Evolutionary conservation across 2,797 vertebrate genomes (phyloP).

Genomic region (Cacajao melanocephalus): DNA sequence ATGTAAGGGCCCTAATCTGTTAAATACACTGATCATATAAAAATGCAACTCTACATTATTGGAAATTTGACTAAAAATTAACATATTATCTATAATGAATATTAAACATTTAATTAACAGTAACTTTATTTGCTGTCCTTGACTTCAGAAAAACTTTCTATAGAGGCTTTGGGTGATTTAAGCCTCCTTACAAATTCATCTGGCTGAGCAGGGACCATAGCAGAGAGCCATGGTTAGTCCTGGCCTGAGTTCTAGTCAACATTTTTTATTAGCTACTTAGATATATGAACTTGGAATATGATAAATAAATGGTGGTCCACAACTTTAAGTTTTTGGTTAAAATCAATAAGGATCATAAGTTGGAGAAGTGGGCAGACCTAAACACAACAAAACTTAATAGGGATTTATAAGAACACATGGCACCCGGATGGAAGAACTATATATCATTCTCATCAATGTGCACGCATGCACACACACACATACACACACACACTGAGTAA

Average conservation of each 20-base stretch:
- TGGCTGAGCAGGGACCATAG: neutral
- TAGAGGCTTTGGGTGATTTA: neutral
- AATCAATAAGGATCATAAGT: neutral
- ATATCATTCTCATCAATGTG: neutral
- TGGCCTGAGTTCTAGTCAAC: neutral
- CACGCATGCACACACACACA: neutral
- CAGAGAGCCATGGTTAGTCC: too few relatives aligned
- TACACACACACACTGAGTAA: neutral
- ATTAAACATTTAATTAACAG: neutral
- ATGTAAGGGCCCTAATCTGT: neutral
- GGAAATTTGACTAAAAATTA: conserved; percentile 14
- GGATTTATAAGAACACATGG: neutral
- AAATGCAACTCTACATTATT: neutral
- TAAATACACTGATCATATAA: neutral
- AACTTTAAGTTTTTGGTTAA: neutral
- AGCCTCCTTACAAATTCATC: neutral
- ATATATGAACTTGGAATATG: neutral
- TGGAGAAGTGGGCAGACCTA: neutral
- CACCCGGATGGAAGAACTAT: neutral
- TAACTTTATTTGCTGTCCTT: neutral
- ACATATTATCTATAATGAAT: neutral
- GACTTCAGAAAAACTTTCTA: neutral
- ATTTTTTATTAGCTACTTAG: neutral
- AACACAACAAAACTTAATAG: neutral
- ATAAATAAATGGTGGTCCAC: neutral